Percentiles rank a stretch among this genome's conserved stretches.
Evolutionary conservation across 2,888 invertebrate species (phyloP).

Genomic region (Beris morrisii): DNA sequence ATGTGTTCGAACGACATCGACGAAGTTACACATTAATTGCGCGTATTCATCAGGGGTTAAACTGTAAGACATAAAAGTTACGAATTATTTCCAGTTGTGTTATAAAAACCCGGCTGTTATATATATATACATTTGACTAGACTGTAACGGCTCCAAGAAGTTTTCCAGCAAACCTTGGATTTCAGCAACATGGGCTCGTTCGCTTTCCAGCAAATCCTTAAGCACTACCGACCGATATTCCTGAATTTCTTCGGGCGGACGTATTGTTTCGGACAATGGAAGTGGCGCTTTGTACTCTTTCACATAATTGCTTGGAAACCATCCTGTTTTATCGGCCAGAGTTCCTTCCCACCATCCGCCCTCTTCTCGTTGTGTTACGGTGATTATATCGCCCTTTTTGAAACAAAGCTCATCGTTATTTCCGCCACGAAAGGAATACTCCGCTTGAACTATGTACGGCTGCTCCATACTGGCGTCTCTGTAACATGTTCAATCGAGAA

Average conservation of each 20-base stretch:
- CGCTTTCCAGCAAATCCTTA: conserved; percentile 89
- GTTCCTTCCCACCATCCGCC: conserved; percentile 99
- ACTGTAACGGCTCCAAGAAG: conserved; percentile 84
- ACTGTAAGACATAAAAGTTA: conserved; percentile 58
- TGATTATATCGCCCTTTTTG: conserved; percentile 93
- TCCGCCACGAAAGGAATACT: conserved; percentile 91
- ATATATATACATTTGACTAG: conserved; percentile 79
- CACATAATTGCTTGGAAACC: conserved; percentile 98
- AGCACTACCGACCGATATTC: conserved; percentile 83
- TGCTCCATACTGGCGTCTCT: conserved; percentile 46
- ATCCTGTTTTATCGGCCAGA: conserved; percentile 90
- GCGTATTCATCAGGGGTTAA: conserved; percentile 82
- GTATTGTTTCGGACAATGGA: conserved; percentile 65
- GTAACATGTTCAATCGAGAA: conserved; percentile 4
- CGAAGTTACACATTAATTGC: conserved; percentile 84
- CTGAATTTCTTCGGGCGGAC: conserved; percentile 70
- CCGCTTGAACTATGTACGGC: conserved; percentile 76
- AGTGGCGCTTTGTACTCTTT: conserved; percentile 72
- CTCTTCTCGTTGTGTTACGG: conserved; percentile 92
- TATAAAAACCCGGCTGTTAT: conserved; percentile 13
- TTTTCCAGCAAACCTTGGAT: conserved; percentile 81
- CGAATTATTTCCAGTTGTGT: conserved; percentile 12
- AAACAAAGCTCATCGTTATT: conserved; percentile 98
- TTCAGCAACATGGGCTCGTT: conserved; percentile 87
- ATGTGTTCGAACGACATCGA: conserved; percentile 83